A percentile compares a stretch with the other conserved stretches of the same genome.
phyloP scores from a whole-genome alignment of 2,888 invertebrate genomes.

The Peribatodes rhomboidaria region DNA sequence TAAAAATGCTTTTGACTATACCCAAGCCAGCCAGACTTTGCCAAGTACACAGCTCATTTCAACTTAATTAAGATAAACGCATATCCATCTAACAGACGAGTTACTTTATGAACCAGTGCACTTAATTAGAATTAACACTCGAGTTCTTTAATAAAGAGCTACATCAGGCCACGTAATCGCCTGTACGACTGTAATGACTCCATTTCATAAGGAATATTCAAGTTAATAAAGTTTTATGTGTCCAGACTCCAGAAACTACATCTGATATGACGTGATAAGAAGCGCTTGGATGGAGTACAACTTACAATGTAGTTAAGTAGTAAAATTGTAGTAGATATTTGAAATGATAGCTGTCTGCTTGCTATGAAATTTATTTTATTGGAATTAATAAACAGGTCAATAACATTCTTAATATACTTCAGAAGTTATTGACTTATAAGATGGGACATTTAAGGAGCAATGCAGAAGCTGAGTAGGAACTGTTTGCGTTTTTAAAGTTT shows the following conservation, averaged over 20 bases:
- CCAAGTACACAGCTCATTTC: slow-evolving; percentile 2
- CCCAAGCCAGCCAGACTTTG: neutral
- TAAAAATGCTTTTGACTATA: neutral
- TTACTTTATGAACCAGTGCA: slow-evolving; percentile 18
- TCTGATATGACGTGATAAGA: slow-evolving; percentile 16
- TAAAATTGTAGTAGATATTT: neutral
- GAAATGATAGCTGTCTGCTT: neutral
- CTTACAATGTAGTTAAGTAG: slow-evolving; percentile 8
- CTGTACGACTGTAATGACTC: slow-evolving; percentile 27
- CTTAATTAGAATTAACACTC: slow-evolving; percentile 31
- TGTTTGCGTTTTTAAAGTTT: too few relatives aligned
- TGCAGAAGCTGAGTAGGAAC: too few relatives aligned
- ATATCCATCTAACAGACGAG: slow-evolving; percentile 27
- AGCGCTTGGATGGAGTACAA: neutral
- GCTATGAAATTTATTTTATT: neutral
- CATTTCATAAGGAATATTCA: slow-evolving; percentile 26
- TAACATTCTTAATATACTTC: neutral
- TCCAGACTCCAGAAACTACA: neutral
- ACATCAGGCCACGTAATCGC: slow-evolving; percentile 14
- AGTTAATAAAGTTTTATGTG: slow-evolving; percentile 24
- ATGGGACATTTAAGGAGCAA: too few relatives aligned
- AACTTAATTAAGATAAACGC: slow-evolving; percentile 19
- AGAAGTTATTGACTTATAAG: too few relatives aligned
- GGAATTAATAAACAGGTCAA: slow-evolving; percentile 6
- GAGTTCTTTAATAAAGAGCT: slow-evolving; percentile 14